Conservation (phyloP, 2,888 invertebrate species). For the Craniophora ligustri region DNA sequence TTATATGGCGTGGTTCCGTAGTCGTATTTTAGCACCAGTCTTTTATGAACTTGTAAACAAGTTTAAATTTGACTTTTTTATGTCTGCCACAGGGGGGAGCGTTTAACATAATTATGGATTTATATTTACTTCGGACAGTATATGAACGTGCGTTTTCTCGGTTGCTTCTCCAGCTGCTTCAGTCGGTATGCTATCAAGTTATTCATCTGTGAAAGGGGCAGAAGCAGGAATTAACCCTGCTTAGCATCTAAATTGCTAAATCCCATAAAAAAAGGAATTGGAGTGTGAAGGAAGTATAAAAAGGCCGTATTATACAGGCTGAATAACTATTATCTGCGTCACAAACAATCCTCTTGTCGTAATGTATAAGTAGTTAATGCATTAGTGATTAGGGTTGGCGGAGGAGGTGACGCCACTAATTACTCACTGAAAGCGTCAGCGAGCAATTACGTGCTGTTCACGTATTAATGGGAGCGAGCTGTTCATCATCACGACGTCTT, state of each 20-base stretch:
- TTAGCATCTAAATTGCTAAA: no score
- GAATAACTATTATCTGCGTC: no score
- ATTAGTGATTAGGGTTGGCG: conserved; percentile 9
- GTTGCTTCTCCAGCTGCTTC: no score
- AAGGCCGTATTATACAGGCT: no score
- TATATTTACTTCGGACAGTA: not conserved
- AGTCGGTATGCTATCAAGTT: no score
- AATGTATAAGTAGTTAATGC: conserved; percentile 5
- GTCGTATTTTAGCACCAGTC: conserved; percentile 18
- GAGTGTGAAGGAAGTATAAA: no score
- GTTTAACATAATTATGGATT: not conserved
- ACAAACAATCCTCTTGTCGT: not conserved
- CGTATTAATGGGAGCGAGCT: conserved; percentile 4
- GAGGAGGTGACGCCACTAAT: conserved; percentile 13
- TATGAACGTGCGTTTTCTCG: no score
- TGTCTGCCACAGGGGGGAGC: not conserved
- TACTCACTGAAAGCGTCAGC: conserved; percentile 23
- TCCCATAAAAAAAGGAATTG: no score
- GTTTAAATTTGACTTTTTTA: not conserved
- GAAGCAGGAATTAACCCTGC: no score
- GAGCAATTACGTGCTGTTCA: conserved; percentile 19
- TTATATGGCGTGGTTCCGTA: conserved; percentile 27
- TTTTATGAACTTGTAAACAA: conserved; percentile 8
- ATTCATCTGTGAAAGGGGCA: no score
- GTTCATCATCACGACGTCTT: not conserved